Evolutionary conservation across 2,113 vertebrate genomes (phyloP).

Genomic region (Cathartes aura): DNA sequence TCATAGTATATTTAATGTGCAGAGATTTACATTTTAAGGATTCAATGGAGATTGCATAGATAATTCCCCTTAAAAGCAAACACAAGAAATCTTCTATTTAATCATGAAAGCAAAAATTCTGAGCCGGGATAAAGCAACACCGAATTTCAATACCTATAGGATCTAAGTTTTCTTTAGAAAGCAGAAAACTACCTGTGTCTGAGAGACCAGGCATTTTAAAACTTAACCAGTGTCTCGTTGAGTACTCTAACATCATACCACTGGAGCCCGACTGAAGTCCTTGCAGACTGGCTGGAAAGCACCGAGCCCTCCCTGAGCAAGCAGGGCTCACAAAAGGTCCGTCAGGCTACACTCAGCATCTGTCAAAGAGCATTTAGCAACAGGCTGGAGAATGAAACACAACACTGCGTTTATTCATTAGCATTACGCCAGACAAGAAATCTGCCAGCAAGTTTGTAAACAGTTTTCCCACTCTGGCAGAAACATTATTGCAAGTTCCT

Average conservation of each 20-base stretch:
- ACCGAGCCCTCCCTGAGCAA: neutral
- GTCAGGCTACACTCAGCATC: neutral
- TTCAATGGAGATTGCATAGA: neutral
- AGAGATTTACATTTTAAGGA: neutral
- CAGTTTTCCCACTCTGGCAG: neutral
- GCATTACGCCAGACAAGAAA: neutral
- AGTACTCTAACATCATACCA: accelerated
- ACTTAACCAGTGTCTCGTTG: accelerated
- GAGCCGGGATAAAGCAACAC: neutral
- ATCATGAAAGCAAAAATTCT: neutral
- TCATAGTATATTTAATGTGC: neutral
- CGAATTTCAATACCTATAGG: neutral
- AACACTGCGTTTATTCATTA: neutral
- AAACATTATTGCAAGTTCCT: neutral
- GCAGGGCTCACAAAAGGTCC: neutral
- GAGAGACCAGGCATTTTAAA: neutral
- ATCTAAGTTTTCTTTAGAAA: neutral
- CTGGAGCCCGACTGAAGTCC: accelerated
- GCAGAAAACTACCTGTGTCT: neutral
- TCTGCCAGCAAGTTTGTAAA: neutral
- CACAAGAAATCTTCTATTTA: neutral
- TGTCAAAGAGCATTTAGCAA: neutral
- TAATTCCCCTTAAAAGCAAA: neutral
- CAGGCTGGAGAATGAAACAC: neutral
- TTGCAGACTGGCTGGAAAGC: neutral